Base-by-base conservation (phyloP, 2,888 invertebrate genomes). In the Lycia hirtaria region DNA sequence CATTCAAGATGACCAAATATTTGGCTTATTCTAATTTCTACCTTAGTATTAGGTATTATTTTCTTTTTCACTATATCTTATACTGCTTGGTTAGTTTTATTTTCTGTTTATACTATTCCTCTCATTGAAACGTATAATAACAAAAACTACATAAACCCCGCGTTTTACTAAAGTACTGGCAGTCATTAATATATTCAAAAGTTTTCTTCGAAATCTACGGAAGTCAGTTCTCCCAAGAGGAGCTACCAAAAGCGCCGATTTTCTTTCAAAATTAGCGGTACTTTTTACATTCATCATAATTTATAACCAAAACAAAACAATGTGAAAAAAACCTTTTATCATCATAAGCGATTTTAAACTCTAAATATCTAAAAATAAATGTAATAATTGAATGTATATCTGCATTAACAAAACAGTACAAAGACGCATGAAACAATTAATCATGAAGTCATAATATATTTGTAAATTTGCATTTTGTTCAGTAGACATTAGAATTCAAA, bases 291-390 rank as follows among this genome's bases (percentile, higher is more conserved):
- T 14, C 17, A 17, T 3, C 30, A 51, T 40, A 51, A 45, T 56
- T 56, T 51, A 56, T 20, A 38, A 33, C 45, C 12, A n/a, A 41
- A 38, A 33, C 45, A 10, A n/a, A 41, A 44, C n/a, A 38, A 15
- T 28, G 12, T 14, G 33, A 15, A 9, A n/a, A 4, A 28, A 44
- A 33, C 6, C 12, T n/a, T 19, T 15, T 1, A 6, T 26, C 1
- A 2, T 10, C 43, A 28, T 51, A 56, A 51, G 51, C 45, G 45
- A 56, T 56, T 56, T 28, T n/a, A 20, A 56, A 47, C 51, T 56
- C 12, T 28, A 40, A 26, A 3, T 4, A 2, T 14, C 3, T 22
- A 24, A 14, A 20, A 47, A 51, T 51, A 56, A 33, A 5, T 28
- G 9, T 32, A 24, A 0, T 38, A 47, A 32, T 56, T 7, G 40